Evolutionary conservation across 2,888 invertebrate genomes (phyloP), one percentile per base, ranked within the genome.

Genomic region (Formica aserva): DNA sequence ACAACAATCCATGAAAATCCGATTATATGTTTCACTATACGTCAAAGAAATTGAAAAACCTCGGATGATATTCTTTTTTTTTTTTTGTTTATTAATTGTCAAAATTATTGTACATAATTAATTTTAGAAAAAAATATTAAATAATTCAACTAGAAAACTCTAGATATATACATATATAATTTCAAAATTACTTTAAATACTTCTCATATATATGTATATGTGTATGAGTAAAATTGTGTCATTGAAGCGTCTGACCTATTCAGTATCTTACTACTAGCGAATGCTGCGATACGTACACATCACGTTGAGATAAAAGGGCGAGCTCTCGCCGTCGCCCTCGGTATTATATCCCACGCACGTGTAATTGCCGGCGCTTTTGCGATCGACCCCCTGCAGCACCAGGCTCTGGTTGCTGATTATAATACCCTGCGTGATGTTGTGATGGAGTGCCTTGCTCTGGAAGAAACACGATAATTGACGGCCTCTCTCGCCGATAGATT

Each of bases 391-490:
- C 95, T 98, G 98, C 71, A 98, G 96, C 38, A 98, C 98, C 86
- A 98, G 95, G 77, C 98, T 98, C 94, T 98, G 98, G 95, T 98
- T 98, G 95, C 98, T 98, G 94, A 98, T 97, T 94, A 98, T 98
- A 88, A 98, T 96, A 29, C 98, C 98, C 86, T 97, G 97, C 1
- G 97, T 97, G 85, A 97, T 96, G 95, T 98, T 98, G 95, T 98
- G 98, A 88, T 97, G 96, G 69, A 98, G 96, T 55, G 96, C 96
- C 91, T 97, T 97, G 26, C 97, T 97, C 98, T 98, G 95, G n/a
- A 80, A 69, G 60, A 69, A 69, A 69, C 60, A 48, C 38, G 41
- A 8, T 67, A 66, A 84, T 84, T 74, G 72, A 32, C 60, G 45
- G 45, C 35, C 29, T 66, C 38, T 63, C 48, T 63, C 48, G 63